Conservation (phyloP, 2,113 vertebrate species). For the Clarias batrachus region DNA sequence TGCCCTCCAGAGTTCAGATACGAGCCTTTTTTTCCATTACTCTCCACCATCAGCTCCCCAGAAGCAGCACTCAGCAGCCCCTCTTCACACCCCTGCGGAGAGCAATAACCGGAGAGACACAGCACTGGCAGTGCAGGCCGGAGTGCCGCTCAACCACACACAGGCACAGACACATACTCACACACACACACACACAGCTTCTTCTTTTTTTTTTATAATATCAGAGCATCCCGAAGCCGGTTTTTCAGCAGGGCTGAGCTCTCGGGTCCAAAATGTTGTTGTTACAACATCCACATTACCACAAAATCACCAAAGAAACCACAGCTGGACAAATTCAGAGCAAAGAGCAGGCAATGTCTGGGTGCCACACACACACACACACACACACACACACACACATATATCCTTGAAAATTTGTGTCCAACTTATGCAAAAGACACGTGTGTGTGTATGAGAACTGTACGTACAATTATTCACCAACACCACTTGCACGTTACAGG, state of each 20-base stretch:
- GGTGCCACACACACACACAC: background rate
- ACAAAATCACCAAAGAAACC: slow-evolving; percentile 29
- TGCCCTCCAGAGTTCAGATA: slow-evolving; percentile 41
- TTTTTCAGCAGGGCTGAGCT: slow-evolving; percentile 21
- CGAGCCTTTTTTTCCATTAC: slow-evolving; percentile 35
- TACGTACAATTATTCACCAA: too few relatives aligned
- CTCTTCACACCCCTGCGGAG: slow-evolving; percentile 54
- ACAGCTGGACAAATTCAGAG: slow-evolving; percentile 36
- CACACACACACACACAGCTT: background rate
- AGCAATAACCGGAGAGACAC: slow-evolving; percentile 41
- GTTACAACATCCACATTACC: slow-evolving; percentile 34
- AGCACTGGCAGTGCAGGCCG: slow-evolving; percentile 18
- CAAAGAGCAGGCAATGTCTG: slow-evolving; percentile 13
- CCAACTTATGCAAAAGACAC: too few relatives aligned
- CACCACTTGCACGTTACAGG: too few relatives aligned
- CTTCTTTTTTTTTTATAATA: background rate
- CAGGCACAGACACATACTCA: background rate
- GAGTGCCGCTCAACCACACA: slow-evolving; percentile 27
- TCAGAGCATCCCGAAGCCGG: slow-evolving; percentile 19
- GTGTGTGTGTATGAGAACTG: too few relatives aligned
- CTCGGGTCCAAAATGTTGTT: slow-evolving; percentile 37
- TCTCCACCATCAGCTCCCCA: slow-evolving; percentile 35
- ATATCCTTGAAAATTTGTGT: too few relatives aligned
- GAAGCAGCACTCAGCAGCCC: slow-evolving; percentile 43
- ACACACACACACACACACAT: too few relatives aligned